Conservation (phyloP, 2,113 vertebrate genomes). For the Mesembrinibis cayennensis region DNA sequence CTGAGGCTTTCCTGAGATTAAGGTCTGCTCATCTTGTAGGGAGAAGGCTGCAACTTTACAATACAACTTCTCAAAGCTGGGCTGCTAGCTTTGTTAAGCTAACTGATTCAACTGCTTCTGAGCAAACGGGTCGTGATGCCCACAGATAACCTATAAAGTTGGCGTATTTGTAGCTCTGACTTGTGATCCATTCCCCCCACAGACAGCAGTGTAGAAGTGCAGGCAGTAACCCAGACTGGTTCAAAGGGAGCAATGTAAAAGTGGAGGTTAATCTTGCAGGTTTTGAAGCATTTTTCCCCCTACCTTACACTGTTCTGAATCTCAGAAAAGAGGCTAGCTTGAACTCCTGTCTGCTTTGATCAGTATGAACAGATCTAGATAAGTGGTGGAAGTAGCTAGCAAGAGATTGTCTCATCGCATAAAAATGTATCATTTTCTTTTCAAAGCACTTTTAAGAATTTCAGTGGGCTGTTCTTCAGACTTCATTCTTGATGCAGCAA, state of each 20-base stretch:
- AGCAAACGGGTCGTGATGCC: not conserved
- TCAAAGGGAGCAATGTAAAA: not conserved
- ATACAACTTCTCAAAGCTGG: not conserved
- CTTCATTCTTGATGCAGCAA: not conserved
- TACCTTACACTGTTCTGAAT: not conserved
- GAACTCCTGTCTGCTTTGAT: not conserved
- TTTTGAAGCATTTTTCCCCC: not conserved
- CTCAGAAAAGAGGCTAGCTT: not conserved
- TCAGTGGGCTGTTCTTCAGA: not conserved
- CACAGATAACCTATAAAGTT: not conserved
- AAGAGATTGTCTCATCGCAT: not conserved
- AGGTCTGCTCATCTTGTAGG: not conserved
- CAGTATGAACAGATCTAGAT: not conserved
- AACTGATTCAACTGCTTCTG: not conserved
- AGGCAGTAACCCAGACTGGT: not conserved
- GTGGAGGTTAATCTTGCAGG: not conserved
- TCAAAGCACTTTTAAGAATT: not conserved
- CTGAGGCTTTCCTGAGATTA: not conserved
- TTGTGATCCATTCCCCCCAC: not conserved
- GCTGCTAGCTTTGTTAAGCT: not conserved
- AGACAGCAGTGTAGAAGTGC: not conserved
- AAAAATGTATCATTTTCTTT: not conserved
- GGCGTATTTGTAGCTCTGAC: not conserved
- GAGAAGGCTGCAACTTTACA: not conserved
- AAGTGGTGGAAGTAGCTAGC: not conserved